Conservation (phyloP, 2,888 invertebrate species). For the Ornithoptera alexandrae region DNA sequence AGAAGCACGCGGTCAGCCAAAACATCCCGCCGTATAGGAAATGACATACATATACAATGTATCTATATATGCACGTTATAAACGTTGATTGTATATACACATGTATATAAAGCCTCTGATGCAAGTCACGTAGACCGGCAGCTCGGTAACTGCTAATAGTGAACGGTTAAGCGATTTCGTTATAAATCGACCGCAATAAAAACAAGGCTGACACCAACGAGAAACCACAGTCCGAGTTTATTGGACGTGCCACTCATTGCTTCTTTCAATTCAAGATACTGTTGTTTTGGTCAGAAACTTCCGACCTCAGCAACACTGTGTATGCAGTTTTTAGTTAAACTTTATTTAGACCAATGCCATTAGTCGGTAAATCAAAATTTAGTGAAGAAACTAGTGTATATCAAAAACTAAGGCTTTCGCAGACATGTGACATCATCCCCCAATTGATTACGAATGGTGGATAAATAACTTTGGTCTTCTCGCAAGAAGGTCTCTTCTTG, state of each 20-base stretch:
- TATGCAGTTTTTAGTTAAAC: too few relatives aligned
- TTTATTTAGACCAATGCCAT: too few relatives aligned
- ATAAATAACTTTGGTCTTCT: too few relatives aligned
- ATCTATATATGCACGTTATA: neutral
- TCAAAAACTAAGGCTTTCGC: too few relatives aligned
- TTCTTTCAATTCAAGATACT: too few relatives aligned
- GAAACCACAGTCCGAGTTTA: neutral
- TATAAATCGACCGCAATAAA: slow-evolving; percentile 33
- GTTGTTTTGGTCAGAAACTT: too few relatives aligned
- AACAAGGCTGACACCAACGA: slow-evolving; percentile 6
- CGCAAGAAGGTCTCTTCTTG: too few relatives aligned
- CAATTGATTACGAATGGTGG: too few relatives aligned
- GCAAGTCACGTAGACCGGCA: slow-evolving; percentile 29
- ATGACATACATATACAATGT: neutral
- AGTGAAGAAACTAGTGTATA: too few relatives aligned
- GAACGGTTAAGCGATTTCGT: slow-evolving; percentile 32
- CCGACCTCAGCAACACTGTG: too few relatives aligned
- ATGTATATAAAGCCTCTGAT: slow-evolving; percentile 14
- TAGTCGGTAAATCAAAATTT: too few relatives aligned
- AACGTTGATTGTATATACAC: neutral
- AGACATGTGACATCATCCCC: too few relatives aligned
- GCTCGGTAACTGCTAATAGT: slow-evolving; percentile 24
- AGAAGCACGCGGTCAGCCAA: slow-evolving; percentile 22
- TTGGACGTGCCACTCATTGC: slow-evolving; percentile 1
- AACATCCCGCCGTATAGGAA: slow-evolving; percentile 24